Percentiles rank a stretch among this genome's conserved stretches.
These are phyloP conservation scores for Anguilla pacifica DNA, from an alignment of 2,797 vertebrate genomes.

Conservation along the genomic window DNA sequence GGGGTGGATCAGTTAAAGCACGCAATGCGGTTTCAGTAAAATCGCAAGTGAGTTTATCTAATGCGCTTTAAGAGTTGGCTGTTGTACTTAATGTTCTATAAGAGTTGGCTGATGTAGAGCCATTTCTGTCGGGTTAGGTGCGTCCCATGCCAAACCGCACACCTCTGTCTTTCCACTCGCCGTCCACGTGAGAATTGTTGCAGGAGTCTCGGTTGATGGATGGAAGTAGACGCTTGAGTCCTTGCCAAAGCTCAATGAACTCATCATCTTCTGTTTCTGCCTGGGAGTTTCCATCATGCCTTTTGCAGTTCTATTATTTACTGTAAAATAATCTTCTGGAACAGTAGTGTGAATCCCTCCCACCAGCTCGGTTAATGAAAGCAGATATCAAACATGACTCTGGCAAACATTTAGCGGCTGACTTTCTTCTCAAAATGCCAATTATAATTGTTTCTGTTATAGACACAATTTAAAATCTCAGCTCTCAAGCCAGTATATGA, in stretches of 20 bases:
- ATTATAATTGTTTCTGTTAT: not conserved
- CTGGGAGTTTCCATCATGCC: not conserved
- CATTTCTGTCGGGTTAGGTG: not conserved
- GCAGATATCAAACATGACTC: not conserved
- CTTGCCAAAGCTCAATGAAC: conserved; percentile 5
- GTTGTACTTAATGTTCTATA: not conserved
- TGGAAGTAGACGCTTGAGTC: not conserved
- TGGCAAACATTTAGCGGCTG: not conserved
- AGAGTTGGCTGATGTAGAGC: not conserved
- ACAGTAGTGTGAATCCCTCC: not conserved
- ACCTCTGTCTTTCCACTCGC: not conserved
- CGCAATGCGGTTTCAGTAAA: not conserved
- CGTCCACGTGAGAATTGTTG: not conserved
- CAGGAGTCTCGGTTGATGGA: not conserved
- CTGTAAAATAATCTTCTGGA: not conserved
- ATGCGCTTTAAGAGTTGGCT: not conserved
- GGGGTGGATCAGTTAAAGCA: not conserved
- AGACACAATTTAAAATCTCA: not conserved
- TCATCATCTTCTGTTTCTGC: conserved; percentile 1
- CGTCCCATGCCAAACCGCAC: not conserved
- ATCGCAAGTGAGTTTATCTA: not conserved
- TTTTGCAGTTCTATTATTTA: not conserved
- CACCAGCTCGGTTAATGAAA: not conserved
- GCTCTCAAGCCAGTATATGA: not conserved
- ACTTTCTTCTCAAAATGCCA: not conserved